Percentiles rank a stretch among this genome's conserved stretches.
phyloP scores from a whole-genome alignment of 1,140 invertebrate species.

The Neotoxoptera formosana region DNA sequence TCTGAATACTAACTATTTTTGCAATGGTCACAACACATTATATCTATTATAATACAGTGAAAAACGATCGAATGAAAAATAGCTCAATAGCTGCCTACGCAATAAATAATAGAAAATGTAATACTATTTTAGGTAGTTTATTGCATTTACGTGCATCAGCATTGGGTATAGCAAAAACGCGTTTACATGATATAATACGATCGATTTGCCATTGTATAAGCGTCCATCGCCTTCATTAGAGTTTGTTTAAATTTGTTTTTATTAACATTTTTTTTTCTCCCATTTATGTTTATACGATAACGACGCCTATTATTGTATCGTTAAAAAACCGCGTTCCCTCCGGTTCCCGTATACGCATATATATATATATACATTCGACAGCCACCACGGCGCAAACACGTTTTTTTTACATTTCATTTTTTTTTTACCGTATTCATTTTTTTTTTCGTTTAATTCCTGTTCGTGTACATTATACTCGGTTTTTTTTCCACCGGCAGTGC shows the following conservation, averaged over 20 bases:
- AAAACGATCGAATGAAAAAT: background rate
- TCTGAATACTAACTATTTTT: background rate
- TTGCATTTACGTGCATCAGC: background rate
- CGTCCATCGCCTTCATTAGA: background rate
- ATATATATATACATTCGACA: slow-evolving; percentile 12
- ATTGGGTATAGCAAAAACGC: background rate
- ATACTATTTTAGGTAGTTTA: background rate
- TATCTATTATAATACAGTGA: background rate
- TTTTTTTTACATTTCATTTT: background rate
- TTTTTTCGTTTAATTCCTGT: background rate
- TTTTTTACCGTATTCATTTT: slow-evolving; percentile 16
- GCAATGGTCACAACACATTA: too few relatives aligned
- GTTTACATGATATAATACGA: background rate
- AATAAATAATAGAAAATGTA: background rate
- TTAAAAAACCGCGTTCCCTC: slow-evolving; percentile 36
- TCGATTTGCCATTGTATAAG: background rate
- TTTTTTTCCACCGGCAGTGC: background rate
- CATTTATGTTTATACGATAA: slow-evolving; percentile 27
- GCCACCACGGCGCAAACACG: background rate
- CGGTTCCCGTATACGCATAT: background rate
- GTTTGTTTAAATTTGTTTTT: slow-evolving; percentile 43
- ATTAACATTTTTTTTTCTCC: background rate
- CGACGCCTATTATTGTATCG: slow-evolving; percentile 49
- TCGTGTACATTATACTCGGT: background rate
- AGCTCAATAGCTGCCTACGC: background rate